These are phyloP conservation scores for Cephonodes hylas DNA, from an alignment of 2,888 invertebrate genomes.

Conservation along the genomic window DNA sequence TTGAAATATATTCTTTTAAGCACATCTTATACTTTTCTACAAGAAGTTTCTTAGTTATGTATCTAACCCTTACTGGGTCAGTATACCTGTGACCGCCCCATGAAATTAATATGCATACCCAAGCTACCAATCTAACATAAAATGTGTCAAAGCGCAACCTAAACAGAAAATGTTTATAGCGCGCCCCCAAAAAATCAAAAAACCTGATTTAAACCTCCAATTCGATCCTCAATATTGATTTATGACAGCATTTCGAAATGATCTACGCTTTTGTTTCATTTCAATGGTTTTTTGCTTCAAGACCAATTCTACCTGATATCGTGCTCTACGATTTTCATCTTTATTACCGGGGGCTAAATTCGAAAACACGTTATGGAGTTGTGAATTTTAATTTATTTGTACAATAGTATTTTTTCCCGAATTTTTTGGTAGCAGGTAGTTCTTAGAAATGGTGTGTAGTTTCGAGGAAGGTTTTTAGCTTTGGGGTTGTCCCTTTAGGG, in stretches of 20 bases:
- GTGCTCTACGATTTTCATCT: background rate
- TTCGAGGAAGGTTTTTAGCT: constrained; percentile 54
- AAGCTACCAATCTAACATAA: background rate
- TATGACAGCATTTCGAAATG: constrained; percentile 43
- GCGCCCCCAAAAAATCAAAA: constrained; percentile 20
- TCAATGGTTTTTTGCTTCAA: constrained; percentile 24
- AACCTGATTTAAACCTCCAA: constrained; percentile 32
- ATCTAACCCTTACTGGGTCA: too few species aligned
- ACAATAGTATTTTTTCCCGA: background rate
- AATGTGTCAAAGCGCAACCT: constrained; percentile 18
- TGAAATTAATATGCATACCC: background rate
- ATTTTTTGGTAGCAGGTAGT: constrained; percentile 47
- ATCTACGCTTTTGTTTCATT: constrained; percentile 47
- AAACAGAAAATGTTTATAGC: constrained; percentile 11
- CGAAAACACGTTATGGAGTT: background rate
- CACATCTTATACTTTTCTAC: too few species aligned
- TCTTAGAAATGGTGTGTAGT: constrained; percentile 48
- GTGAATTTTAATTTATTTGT: background rate
- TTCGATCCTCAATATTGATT: constrained; percentile 49
- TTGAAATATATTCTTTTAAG: too few species aligned
- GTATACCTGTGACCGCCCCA: too few species aligned
- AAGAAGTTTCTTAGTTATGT: too few species aligned
- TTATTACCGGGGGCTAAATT: background rate
- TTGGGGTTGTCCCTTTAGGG: constrained; percentile 34
- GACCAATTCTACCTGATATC: background rate